Evolutionary conservation across 1,140 invertebrate species (phyloP), one percentile per base, ranked within the genome.

Genomic region (Steinernema khuongi): DNA sequence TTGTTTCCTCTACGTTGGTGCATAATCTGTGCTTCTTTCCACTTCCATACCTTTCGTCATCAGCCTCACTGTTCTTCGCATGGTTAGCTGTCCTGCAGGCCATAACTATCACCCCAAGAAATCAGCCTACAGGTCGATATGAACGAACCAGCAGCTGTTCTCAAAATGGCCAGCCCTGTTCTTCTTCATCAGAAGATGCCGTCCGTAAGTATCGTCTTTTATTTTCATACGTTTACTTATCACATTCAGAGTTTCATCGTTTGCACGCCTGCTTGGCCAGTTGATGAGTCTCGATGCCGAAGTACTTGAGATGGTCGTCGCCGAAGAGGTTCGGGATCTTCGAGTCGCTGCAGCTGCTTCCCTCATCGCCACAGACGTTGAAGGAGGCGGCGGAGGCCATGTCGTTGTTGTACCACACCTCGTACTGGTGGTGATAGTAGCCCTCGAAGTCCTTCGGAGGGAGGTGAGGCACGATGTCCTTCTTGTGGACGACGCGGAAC

Each of bases 331-430:
- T 22, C 7, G 50, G 50, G 4, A 60, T 11, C 50, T 60, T 7
- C 22, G 50, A 60, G 19, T 60, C 50, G 50, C 50, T 60, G 50
- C 50, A 60, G 4, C 19, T 60, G 7, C 26, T 22, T 14, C 50
- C 26, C 4, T 60, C 50, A 22, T 60, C 50, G 11, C 50, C 50
- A 22, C 50, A 60, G 11, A 60, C 50, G 14, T 60, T 60, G 50
- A n/a, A 60, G 11, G 11, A 17, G 4, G 50, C 22, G 0, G 41
- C 73, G 1, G 32, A 18, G 4, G 43, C 77, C 80, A 81, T 81
- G 17, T 73, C 43, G 32, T 81, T 70, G 4, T 78, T 60, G 79
- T 81, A 81, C 79, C 76, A 81, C 4, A 81, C 77, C 67, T 81
- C 80, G n/a, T 43, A 44, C 28, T 73, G 67, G 70, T 80, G 75